Evolutionary conservation across 2,113 vertebrate genomes (phyloP).

Genomic region (Spermophilus dauricus): DNA sequence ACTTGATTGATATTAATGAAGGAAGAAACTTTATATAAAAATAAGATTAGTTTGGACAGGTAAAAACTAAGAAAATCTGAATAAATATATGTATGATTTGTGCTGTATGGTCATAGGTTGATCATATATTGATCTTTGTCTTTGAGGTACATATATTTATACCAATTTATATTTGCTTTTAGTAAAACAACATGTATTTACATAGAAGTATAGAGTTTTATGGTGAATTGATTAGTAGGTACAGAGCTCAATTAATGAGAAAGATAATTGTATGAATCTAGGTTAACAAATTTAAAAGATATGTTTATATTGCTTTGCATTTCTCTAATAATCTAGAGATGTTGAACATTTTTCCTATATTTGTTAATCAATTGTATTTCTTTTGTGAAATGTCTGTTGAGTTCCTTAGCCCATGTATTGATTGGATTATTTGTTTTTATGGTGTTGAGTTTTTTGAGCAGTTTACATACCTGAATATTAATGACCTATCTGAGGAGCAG

Average conservation of each 20-base stretch:
- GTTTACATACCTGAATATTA: too few species aligned
- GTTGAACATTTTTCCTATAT: too few species aligned
- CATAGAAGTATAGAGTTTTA: background rate
- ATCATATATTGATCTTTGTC: background rate
- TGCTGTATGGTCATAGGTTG: background rate
- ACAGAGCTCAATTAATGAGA: background rate
- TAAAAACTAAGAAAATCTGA: background rate
- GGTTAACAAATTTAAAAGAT: background rate
- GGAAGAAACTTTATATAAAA: constrained; percentile 12
- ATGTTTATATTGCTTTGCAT: too few species aligned
- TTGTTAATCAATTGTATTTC: too few species aligned
- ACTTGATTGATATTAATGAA: constrained; percentile 23
- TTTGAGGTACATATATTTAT: background rate
- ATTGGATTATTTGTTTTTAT: too few species aligned
- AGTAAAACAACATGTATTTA: background rate
- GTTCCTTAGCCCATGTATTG: too few species aligned
- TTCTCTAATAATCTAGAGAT: too few species aligned
- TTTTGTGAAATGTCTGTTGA: too few species aligned
- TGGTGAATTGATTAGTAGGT: background rate
- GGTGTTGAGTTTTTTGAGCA: too few species aligned
- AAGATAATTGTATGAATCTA: background rate
- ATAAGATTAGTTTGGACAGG: background rate
- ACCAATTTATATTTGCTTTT: constrained; percentile 33
- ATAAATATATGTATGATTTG: background rate
- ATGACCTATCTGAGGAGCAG: too few species aligned